Evolutionary conservation across 2,797 vertebrate genomes (phyloP).

Genomic region (Argya squamiceps): DNA sequence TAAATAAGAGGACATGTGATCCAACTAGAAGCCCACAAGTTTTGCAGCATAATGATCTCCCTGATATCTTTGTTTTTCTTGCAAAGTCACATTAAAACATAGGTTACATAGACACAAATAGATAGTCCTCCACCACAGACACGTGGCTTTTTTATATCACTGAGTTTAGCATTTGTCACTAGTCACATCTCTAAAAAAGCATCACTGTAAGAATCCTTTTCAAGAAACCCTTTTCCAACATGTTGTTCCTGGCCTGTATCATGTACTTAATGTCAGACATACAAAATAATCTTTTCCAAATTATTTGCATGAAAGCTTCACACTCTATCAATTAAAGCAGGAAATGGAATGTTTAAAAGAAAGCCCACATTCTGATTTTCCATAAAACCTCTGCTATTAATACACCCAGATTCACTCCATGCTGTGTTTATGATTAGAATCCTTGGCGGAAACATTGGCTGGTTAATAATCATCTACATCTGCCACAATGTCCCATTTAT

Average conservation of each 20-base stretch:
- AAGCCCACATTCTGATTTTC: conserved; percentile 16
- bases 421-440: conserved; percentile 37
- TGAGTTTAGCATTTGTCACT: background rate
- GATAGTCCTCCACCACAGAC: background rate
- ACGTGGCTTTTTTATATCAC: background rate
- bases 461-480: conserved; percentile 59
- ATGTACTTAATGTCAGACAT: conserved; percentile 9
- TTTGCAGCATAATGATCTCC: background rate
- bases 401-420: background rate
- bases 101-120: conserved; percentile 1
- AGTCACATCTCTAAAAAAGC: background rate
- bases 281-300: conserved; percentile 15
- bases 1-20: background rate
- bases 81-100: conserved; percentile 5
- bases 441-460: conserved; percentile 45
- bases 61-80: background rate
- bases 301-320: conserved; percentile 28
- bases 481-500: conserved; percentile 58
- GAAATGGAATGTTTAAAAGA: conserved; percentile 31
- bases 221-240: background rate
- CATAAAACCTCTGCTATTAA: conserved; percentile 19
- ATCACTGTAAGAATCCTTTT: background rate
- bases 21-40: background rate
- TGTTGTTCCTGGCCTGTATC: background rate
- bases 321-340: conserved; percentile 38